These are phyloP conservation scores for Keiferia lycopersicella DNA, from an alignment of 2,888 invertebrate genomes.

Conservation along the genomic window DNA sequence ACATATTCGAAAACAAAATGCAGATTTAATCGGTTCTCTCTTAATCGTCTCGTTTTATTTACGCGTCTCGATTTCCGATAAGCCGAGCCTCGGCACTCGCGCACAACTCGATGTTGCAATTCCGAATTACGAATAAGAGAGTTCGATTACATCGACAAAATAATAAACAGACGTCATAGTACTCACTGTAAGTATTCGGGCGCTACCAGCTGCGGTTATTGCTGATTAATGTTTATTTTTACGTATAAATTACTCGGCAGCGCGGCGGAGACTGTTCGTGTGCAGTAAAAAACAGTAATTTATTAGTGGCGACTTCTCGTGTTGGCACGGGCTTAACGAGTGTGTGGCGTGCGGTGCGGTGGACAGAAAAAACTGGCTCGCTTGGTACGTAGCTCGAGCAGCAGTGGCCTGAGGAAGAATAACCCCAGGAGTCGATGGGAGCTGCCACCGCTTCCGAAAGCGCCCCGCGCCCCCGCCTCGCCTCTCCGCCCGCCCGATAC, in stretches of 20 bases:
- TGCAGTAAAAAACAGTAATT: slow-evolving; percentile 81
- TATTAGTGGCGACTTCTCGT: slow-evolving; percentile 84
- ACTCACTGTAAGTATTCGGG: slow-evolving; percentile 73
- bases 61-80: slow-evolving; percentile 27
- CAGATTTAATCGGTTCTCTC: slow-evolving; percentile 38
- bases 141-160: slow-evolving; percentile 58
- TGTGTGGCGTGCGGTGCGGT: slow-evolving; percentile 82
- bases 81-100: slow-evolving; percentile 21
- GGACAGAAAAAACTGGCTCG: slow-evolving; percentile 84
- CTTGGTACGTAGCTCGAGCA: slow-evolving; percentile 78
- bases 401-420: slow-evolving; percentile 82
- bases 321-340: slow-evolving; percentile 83
- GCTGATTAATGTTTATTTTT: slow-evolving; percentile 78
- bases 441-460: slow-evolving; percentile 81
- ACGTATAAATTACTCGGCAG: slow-evolving; percentile 77
- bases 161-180: slow-evolving; percentile 59
- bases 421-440: slow-evolving; percentile 82
- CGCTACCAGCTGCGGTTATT: slow-evolving; percentile 72
- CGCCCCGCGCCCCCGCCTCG: slow-evolving; percentile 71
- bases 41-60: slow-evolving; percentile 31
- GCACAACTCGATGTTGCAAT: slow-evolving; percentile 24
- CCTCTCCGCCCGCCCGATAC: slow-evolving; percentile 71
- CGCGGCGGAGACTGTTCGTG: slow-evolving; percentile 80
- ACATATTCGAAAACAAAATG: slow-evolving; percentile 34
- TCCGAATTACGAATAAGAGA: slow-evolving; percentile 50